Evolutionary conservation across 1,140 invertebrate genomes (phyloP), one percentile per base, ranked within the genome.

Genomic region (Procambarus virginalis): DNA sequence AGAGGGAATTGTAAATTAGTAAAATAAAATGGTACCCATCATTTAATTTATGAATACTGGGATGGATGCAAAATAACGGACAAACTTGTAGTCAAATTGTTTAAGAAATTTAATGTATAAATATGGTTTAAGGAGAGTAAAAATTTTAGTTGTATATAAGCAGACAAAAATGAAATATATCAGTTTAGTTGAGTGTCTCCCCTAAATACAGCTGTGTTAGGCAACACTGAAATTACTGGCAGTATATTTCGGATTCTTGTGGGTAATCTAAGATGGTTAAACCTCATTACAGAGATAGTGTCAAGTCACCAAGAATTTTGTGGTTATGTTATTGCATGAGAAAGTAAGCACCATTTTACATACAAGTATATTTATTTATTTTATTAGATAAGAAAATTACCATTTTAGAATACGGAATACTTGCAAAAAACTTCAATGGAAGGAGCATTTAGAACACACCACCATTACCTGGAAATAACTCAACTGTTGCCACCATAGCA

Each of bases 291-390:
- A 76, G 34, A 58, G 34, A 51, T 58, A 20, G 48, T 64, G 17
- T 82, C 34, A 85, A 85, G 70, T 76, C 49, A 85, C 73, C 76
- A 58, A 46, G 49, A 85, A 77, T 85, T 85, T 85, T 85, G 83
- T 73, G 76, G 83, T 84, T 51, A 84, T 9, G 83, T 85, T 85
- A 85, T 85, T 85, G 84, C 84, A 85, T 85, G 84, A 76, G 73
- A 85, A 85, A 85, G 77, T 76, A 85, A 85, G 84, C 84, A 85
- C 84, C 84, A 73, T 75, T 51, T 73, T 85, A 64, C 76, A 58
- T 85, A 76, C 80, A 85, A 85, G 75, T 73, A 85, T 85, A 85
- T 76, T 77, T n/a, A 84, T 75, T 73, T 64, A 22, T 76, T 45
- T 55, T 49, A 82, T 46, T 46, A 85, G 73, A 84, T 76, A n/a